Percentiles rank a stretch among this genome's conserved stretches.
These are phyloP conservation scores for Saccostrea cuccullata DNA, from an alignment of 1,140 invertebrate genomes.

Conservation along the genomic window DNA sequence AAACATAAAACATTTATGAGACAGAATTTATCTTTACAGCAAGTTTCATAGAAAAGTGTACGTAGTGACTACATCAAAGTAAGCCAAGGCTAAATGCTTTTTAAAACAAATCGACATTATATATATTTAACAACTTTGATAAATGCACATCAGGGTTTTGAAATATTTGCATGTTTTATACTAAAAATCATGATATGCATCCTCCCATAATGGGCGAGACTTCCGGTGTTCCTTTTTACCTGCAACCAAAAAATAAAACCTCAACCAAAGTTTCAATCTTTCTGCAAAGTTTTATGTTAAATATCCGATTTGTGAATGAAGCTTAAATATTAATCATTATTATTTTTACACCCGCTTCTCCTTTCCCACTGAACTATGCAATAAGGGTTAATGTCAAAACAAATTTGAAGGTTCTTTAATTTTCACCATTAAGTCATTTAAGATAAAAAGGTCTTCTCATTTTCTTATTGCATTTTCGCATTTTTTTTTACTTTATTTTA, in stretches of 20 bases:
- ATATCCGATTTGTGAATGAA: too few relatives aligned
- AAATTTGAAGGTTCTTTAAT: too few relatives aligned
- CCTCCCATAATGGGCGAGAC: not conserved
- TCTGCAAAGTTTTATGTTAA: too few relatives aligned
- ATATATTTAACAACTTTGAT: not conserved
- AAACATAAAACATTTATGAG: not conserved
- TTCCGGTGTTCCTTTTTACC: not conserved
- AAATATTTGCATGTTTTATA: not conserved
- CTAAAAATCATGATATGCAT: not conserved
- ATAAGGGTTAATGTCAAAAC: too few relatives aligned
- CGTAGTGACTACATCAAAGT: not conserved
- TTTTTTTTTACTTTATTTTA: too few relatives aligned
- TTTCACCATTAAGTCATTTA: too few relatives aligned
- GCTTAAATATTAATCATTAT: too few relatives aligned
- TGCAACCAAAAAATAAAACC: not conserved
- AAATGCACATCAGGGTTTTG: not conserved
- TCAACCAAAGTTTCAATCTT: too few relatives aligned
- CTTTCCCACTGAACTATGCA: too few relatives aligned
- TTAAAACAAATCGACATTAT: not conserved
- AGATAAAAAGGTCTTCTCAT: too few relatives aligned
- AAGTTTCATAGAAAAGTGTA: not conserved
- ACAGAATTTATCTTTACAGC: not conserved
- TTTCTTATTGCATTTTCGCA: too few relatives aligned
- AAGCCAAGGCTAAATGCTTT: constrained; percentile 1
- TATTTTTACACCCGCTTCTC: too few relatives aligned